Base-by-base conservation (phyloP, 2,797 vertebrate species). In the Manis pentadactyla region DNA sequence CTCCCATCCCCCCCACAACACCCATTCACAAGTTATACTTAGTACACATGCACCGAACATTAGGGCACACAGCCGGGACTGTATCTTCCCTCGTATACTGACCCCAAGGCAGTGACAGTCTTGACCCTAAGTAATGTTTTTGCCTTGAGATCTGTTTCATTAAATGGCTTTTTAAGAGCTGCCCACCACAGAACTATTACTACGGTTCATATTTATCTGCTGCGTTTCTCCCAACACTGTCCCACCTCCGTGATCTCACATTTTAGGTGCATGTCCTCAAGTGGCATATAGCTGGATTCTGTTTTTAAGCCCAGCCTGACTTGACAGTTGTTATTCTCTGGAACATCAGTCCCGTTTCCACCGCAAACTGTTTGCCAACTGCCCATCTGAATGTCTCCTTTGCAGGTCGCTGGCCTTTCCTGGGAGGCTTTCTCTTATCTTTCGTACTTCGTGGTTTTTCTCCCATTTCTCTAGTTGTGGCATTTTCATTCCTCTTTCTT, bases 141-240 rank as follows among this genome's bases (percentile, higher is more conserved):
- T 2, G 29, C 87, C 87, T 49, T 57, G 42, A 59, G 31, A 55
- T 7, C 71, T 17, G 7, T 14, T 15, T 17, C 55, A 6, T 18
- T 63, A 34, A 21, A 13, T 8, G 31, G 10, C 25, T 31, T 10
- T 46, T 0, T 1, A 11, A 3, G 66, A 12, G 42, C 15, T 15
- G 5, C 17, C 0, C 1, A 9, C 15, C 7, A 21, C 75, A 2
- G 0, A 18, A 5, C 51, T 4, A 7, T 17, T 0, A 2, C 0
- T 8, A 15, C 1, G 6, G 21, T 17, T 6, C 2, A 3, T 3
- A 14, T 11, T 29, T 7, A 25, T 1, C 59, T 7, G 39, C 1
- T 14, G 42, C 1, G 0, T 13, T 7, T 17, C 12, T 19, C 55
- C 42, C 55, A 39, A 5, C 42, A 23, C 55, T 29, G 2, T 55